phyloP scores from a whole-genome alignment of 2,888 invertebrate species.

The Rhynchonema sp. region DNA sequence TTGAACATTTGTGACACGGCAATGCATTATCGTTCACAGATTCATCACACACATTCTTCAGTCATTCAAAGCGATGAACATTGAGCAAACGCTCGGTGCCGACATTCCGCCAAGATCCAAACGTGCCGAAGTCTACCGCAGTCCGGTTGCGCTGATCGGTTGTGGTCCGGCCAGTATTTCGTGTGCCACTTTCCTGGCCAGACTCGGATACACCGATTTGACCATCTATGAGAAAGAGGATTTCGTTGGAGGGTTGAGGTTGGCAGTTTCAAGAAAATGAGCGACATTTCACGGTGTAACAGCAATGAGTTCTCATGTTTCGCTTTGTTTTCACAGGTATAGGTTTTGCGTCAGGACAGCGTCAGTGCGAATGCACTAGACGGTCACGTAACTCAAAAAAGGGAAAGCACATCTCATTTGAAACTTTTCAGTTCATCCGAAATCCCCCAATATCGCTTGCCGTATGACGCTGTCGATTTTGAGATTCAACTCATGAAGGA shows the following conservation, averaged over 20 bases:
- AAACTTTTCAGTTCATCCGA: constrained; percentile 61
- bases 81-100: constrained; percentile 65
- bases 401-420: no score
- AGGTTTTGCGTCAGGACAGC: no score
- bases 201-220: constrained; percentile 72
- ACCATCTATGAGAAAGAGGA: constrained; percentile 74
- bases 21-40: no score
- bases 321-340: no score
- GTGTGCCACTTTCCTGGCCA: constrained; percentile 80
- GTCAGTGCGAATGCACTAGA: no score
- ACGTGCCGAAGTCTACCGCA: constrained; percentile 31
- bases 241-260: constrained; percentile 75
- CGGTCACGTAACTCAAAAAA: no score
- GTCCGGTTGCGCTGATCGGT: constrained; percentile 66
- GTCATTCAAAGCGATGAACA: constrained; percentile 79
- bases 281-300: no score
- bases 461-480: constrained; percentile 72
- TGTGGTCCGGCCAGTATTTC: constrained; percentile 90
- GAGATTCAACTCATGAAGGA: constrained; percentile 76
- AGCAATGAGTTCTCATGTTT: no score
- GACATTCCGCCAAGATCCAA: constrained; percentile 32
- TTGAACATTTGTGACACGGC: no score
- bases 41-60: constrained; percentile 26
- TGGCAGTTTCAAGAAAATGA: neutral
- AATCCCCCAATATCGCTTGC: constrained; percentile 89